phyloP scores from a whole-genome alignment of 2,797 vertebrate species.

The Euthynnus affinis region DNA sequence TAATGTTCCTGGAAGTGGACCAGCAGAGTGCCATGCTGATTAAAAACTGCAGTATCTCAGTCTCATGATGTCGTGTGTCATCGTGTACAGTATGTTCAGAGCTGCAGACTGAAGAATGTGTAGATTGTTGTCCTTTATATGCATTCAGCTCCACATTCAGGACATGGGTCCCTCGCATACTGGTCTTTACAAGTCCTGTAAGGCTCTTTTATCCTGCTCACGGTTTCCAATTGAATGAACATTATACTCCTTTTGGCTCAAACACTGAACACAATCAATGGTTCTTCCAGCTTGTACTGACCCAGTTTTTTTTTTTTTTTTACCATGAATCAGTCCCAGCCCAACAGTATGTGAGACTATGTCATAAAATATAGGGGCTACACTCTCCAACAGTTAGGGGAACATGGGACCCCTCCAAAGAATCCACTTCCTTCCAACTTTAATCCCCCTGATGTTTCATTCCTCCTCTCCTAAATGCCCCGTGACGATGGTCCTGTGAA shows the following conservation, averaged over 20 bases:
- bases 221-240: slow-evolving; percentile 58
- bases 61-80: slow-evolving; percentile 23
- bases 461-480: slow-evolving; percentile 68
- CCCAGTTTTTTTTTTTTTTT: slow-evolving; percentile 67
- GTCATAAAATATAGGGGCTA: slow-evolving; percentile 65
- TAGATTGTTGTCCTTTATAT: slow-evolving; percentile 30
- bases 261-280: slow-evolving; percentile 51
- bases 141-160: slow-evolving; percentile 38
- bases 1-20: slow-evolving; percentile 61
- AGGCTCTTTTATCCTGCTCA: slow-evolving; percentile 55
- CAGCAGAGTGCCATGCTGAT: slow-evolving; percentile 47
- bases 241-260: slow-evolving; percentile 59
- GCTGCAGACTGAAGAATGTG: slow-evolving; percentile 35
- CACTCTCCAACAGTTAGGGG: slow-evolving; percentile 47
- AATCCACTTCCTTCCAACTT: slow-evolving; percentile 72
- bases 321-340: slow-evolving; percentile 52
- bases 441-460: slow-evolving; percentile 70
- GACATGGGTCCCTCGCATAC: slow-evolving; percentile 41
- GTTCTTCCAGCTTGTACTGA: slow-evolving; percentile 59
- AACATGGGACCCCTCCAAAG: slow-evolving; percentile 67
- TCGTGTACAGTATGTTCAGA: slow-evolving; percentile 23
- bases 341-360: slow-evolving; percentile 32
- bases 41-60: slow-evolving; percentile 38
- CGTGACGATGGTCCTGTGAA: slow-evolving; percentile 61
- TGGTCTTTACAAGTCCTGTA: slow-evolving; percentile 45